Conservation (phyloP, 1,140 invertebrate genomes). For the Drosophila pruinosa region DNA sequence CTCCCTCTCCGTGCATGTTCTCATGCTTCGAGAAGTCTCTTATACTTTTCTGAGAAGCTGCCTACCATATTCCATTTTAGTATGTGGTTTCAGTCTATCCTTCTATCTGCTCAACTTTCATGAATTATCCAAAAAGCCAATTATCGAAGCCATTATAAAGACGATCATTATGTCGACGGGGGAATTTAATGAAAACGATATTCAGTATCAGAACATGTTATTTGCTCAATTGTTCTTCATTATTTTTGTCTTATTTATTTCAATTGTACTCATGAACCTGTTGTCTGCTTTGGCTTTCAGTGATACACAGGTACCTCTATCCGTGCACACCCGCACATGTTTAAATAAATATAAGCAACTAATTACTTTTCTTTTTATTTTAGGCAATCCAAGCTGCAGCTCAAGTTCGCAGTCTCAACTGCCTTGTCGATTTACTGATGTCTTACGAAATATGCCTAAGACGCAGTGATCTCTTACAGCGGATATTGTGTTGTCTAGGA, state of each 20-base stretch:
- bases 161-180: conserved; percentile 91
- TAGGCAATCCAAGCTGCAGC: conserved; percentile 89
- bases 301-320: conserved; percentile 87
- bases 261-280: conserved; percentile 90
- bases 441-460: conserved; percentile 85
- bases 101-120: conserved; percentile 87
- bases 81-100: conserved; percentile 89
- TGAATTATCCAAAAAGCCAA: conserved; percentile 84
- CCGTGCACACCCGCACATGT: too few relatives aligned
- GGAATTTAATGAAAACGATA: conserved; percentile 89
- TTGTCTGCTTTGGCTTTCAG: conserved; percentile 90
- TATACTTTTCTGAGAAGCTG: conserved; percentile 90
- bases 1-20: conserved; percentile 87
- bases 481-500: background rate
- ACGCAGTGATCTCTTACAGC: background rate
- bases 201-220: conserved; percentile 84
- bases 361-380: background rate
- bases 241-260: conserved; percentile 89
- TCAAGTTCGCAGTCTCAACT: conserved; percentile 88
- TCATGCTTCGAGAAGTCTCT: conserved; percentile 90
- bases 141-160: conserved; percentile 87
- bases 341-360: too few relatives aligned
- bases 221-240: conserved; percentile 88
- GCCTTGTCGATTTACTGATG: conserved; percentile 86
- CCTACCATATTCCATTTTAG: conserved; percentile 89